A percentile compares a stretch with the other conserved stretches of the same genome.
Conservation (phyloP, 2,113 vertebrate genomes). For the Sterrhoptilus dennistouni region DNA sequence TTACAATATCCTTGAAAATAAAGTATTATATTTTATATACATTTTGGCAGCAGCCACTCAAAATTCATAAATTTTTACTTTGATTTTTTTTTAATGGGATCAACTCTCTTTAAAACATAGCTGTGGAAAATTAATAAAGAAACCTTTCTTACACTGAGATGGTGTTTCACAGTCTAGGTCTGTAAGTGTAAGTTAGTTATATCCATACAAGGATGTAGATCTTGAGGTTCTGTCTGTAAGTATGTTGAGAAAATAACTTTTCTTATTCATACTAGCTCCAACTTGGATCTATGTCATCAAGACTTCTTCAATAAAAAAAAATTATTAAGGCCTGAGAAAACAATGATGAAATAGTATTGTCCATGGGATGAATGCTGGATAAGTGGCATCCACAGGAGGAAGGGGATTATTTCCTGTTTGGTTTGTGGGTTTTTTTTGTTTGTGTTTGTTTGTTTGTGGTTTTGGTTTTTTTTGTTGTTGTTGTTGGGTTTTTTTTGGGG, state of each 20-base stretch:
- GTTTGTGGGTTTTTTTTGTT: no score
- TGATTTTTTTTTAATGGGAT: not conserved
- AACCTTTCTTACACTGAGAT: not conserved
- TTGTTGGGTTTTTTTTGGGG: no score
- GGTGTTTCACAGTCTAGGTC: not conserved
- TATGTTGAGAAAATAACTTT: not conserved
- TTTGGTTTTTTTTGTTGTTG: no score
- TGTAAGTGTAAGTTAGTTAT: not conserved
- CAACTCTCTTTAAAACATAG: not conserved
- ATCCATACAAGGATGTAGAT: not conserved
- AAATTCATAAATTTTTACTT: not conserved
- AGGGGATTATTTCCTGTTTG: not conserved
- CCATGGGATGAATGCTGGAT: not conserved
- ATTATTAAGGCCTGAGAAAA: not conserved
- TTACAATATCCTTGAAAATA: not conserved
- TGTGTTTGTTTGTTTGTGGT: no score
- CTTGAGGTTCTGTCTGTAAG: not conserved
- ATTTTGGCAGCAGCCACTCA: not conserved
- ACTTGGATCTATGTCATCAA: not conserved
- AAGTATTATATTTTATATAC: not conserved
- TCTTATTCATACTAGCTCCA: not conserved
- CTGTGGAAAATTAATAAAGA: not conserved
- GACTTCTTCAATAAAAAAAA: not conserved
- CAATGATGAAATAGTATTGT: not conserved
- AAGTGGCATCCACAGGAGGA: not conserved